Evolutionary conservation across 2,888 invertebrate genomes (phyloP).

Genomic region (Pachymerium ferrugineum): DNA sequence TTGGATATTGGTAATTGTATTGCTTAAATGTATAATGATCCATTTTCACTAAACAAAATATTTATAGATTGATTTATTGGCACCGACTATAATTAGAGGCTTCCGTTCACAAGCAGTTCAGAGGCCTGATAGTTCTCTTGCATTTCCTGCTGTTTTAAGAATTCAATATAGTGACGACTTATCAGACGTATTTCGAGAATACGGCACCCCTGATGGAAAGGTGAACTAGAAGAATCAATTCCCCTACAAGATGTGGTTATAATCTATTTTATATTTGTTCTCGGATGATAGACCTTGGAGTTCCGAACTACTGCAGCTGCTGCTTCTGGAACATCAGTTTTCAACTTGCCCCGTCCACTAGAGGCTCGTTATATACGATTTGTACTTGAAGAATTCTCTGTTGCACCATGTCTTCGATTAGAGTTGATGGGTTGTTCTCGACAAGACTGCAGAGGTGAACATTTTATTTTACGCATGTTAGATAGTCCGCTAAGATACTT

Average conservation of each 20-base stretch:
- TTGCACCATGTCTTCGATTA: constrained; percentile 80
- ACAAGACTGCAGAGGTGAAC: constrained; percentile 63
- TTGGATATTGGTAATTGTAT: constrained; percentile 61
- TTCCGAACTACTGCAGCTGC: constrained; percentile 70
- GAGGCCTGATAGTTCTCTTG: constrained; percentile 67
- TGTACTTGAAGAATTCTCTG: constrained; percentile 75
- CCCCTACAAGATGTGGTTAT: too few relatives aligned
- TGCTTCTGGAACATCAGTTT: constrained; percentile 74
- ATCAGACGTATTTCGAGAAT: constrained; percentile 82
- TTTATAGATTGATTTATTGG: constrained; percentile 65
- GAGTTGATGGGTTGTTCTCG: constrained; percentile 91
- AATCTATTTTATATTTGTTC: background rate
- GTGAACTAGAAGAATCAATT: too few relatives aligned
- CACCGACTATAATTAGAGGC: constrained; percentile 80
- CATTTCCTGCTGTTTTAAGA: constrained; percentile 83
- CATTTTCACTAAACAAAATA: background rate
- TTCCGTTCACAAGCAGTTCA: constrained; percentile 85
- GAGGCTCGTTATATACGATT: constrained; percentile 83
- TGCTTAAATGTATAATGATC: background rate
- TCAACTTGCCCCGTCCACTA: constrained; percentile 83
- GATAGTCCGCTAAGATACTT: background rate
- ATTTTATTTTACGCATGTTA: background rate
- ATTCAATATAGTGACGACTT: constrained; percentile 82
- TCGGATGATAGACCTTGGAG: constrained; percentile 54
- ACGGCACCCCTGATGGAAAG: constrained; percentile 82